Evolutionary conservation across 2,113 vertebrate genomes (phyloP).

Genomic region (Microtus oregoni): DNA sequence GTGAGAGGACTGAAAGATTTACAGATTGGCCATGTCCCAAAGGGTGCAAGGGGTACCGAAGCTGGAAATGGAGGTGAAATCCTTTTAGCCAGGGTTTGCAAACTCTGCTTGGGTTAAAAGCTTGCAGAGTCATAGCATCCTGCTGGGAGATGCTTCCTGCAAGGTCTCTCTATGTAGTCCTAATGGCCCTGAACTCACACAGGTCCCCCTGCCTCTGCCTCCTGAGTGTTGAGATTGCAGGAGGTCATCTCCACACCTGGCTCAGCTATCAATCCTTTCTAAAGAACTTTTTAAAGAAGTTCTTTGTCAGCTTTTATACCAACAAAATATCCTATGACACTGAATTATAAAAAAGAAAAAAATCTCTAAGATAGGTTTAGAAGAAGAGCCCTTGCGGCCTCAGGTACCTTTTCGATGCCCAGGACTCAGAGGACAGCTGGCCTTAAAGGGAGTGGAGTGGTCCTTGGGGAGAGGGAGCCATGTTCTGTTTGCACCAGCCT

Average conservation of each 20-base stretch:
- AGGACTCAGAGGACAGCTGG: not conserved
- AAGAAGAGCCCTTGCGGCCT: not conserved
- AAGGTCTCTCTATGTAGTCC: too few species aligned
- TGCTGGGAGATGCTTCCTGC: not conserved
- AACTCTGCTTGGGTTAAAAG: not conserved
- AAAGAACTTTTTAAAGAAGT: not conserved
- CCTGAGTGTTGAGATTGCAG: not conserved
- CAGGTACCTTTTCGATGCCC: not conserved
- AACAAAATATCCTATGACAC: not conserved
- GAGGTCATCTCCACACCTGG: not conserved
- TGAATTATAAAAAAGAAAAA: not conserved
- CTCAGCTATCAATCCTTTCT: not conserved
- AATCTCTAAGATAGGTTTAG: not conserved
- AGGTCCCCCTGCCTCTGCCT: not conserved
- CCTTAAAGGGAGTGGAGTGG: not conserved
- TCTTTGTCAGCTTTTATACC: not conserved
- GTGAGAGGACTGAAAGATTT: not conserved
- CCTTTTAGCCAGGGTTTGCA: not conserved
- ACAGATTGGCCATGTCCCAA: not conserved
- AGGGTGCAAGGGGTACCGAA: not conserved
- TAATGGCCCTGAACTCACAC: not conserved
- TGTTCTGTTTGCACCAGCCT: not conserved
- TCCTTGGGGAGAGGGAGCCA: rapidly evolving
- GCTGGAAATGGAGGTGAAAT: not conserved
- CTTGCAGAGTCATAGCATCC: not conserved